Evolutionary conservation across 92 coral and sea anemone species (phyloP), one percentile per base, ranked within the genome.

Genomic region (Palythoa caribaeorum): DNA sequence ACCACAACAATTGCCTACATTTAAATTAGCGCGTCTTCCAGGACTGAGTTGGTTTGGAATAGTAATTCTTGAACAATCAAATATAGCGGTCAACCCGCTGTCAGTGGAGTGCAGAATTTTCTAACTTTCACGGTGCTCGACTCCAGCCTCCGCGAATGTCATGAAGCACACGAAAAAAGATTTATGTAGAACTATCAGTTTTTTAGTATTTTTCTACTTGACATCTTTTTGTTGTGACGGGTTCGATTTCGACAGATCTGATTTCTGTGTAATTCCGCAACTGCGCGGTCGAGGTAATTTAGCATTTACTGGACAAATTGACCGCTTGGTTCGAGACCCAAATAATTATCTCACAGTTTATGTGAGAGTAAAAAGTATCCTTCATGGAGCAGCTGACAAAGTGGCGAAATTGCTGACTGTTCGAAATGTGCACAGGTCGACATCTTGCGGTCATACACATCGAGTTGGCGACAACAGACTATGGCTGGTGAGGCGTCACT

Each of bases 401-500:
- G 63, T 93, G 13, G 52, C 80, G 0, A 85, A 73, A 40, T 77
- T 78, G 40, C 77, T 90, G 51, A 63, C 88, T 9, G 71, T 95
- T n/a, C 88, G 88, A 55, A 84, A 91, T 12, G 71, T 95, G 2
- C 94, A 93, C 51, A 74, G 85, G 50, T 94, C 98, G 12, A 53
- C 83, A 12, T 89, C 96, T 51, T 97, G 99, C 71, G 96, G 98
- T 1, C 94, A 94, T 84, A 90, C 72, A 47, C 97, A 94, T 65
- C 86, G 88, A 77, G 84, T 92, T 47, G 98, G 98, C 8, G 98
- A 97, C 73, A 53, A 84, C 57, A 76, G 97, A 80, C 77, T 97
- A 17, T 97, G 98, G 98, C 87, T 97, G 13, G 92, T 90, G 48
- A 90, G 91, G 84, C 94, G 98, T 68, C 96, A 95, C 20, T 73